Conservation (phyloP, 2,888 invertebrate genomes). For the Drosophila limbata region DNA sequence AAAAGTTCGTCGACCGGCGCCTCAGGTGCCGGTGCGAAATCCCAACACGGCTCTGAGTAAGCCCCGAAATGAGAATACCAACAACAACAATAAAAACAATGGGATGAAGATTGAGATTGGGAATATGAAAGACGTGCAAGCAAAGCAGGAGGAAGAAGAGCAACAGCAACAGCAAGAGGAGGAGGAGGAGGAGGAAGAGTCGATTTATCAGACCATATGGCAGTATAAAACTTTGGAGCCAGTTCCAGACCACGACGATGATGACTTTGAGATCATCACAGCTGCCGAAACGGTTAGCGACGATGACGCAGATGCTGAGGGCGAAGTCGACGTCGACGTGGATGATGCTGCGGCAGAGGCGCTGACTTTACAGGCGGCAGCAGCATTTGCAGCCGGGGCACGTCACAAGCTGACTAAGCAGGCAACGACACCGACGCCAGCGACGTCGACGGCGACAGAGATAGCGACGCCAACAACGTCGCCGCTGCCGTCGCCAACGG, state of each 20-base stretch:
- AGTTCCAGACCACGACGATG: constrained; percentile 35
- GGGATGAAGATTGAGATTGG: constrained; percentile 5
- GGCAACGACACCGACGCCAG: constrained; percentile 25
- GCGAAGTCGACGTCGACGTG: constrained; percentile 20
- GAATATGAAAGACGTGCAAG: constrained; percentile 3
- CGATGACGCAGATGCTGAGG: constrained; percentile 41
- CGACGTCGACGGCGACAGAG: constrained; percentile 1
- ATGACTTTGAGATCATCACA: constrained; percentile 59
- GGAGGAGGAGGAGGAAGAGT: constrained; percentile 74
- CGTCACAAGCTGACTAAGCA: constrained; percentile 61
- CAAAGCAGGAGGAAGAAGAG: neutral
- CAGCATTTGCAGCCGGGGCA: constrained; percentile 64
- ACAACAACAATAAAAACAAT: constrained; percentile 1
- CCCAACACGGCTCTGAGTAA: constrained; percentile 64
- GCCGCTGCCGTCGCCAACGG: constrained; percentile 64
- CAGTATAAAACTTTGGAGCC: constrained; percentile 83
- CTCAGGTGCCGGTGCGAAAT: constrained; percentile 70
- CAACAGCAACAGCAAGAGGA: constrained; percentile 11
- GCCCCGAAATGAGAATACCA: constrained; percentile 14
- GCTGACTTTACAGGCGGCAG: constrained; percentile 60
- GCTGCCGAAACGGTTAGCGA: constrained; percentile 28
- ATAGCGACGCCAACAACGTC: constrained; percentile 43
- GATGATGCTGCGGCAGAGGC: constrained; percentile 48
- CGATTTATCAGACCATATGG: constrained; percentile 85
- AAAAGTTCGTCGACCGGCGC: constrained; percentile 67